Conservation (phyloP, 1,140 invertebrate genomes). For the Planococcus citri region DNA sequence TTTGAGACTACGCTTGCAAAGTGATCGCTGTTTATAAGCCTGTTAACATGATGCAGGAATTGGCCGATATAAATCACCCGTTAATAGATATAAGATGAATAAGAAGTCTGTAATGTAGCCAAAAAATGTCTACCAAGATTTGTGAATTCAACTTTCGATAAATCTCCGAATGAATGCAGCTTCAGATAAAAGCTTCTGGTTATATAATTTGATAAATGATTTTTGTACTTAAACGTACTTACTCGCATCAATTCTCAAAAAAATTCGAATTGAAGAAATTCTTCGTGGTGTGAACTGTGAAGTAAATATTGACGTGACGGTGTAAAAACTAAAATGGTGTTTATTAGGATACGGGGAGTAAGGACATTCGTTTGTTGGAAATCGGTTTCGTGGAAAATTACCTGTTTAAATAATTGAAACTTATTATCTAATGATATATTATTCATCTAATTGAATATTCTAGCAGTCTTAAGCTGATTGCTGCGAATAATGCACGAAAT, state of each 20-base stretch:
- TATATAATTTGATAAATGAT: too few relatives aligned
- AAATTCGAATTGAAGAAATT: too few relatives aligned
- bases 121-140: neutral
- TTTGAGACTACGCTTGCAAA: neutral
- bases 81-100: slow-evolving; percentile 8
- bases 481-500: neutral
- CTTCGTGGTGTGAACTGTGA: too few relatives aligned
- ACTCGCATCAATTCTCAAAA: too few relatives aligned
- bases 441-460: neutral
- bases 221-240: too few relatives aligned
- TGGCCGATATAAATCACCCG: neutral
- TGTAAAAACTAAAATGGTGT: too few relatives aligned
- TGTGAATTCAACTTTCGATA: neutral
- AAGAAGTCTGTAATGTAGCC: neutral
- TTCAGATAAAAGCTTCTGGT: too few relatives aligned
- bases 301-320: too few relatives aligned
- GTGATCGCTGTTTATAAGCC: neutral
- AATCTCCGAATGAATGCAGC: neutral
- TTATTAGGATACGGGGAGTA: too few relatives aligned
- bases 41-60: neutral
- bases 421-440: neutral
- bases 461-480: too few relatives aligned
- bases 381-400: neutral
- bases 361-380: too few relatives aligned
- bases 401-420: neutral